These are phyloP conservation scores for Drosophila lacicola DNA, from an alignment of 2,888 invertebrate genomes.

Conservation along the genomic window DNA sequence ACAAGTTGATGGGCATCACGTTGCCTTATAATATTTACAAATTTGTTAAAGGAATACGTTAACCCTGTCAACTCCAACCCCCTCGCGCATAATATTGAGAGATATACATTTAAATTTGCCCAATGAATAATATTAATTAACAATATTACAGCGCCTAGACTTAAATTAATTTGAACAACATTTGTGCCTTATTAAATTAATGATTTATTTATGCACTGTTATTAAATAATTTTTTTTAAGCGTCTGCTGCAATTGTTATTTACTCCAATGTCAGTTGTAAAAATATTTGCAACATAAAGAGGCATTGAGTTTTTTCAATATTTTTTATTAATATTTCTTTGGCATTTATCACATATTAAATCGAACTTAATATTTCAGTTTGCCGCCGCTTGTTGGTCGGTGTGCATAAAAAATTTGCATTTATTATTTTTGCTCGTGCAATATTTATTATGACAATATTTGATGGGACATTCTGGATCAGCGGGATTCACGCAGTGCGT, in stretches of 20 bases:
- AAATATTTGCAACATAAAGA: conserved; percentile 6
- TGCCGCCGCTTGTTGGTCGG: conserved; percentile 4
- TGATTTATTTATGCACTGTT: conserved; percentile 11
- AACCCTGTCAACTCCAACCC: no score
- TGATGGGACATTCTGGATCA: conserved; percentile 33
- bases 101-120: neutral
- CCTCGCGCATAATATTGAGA: no score
- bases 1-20: no score
- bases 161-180: conserved; percentile 9
- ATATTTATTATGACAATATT: conserved; percentile 76
- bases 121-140: conserved; percentile 1
- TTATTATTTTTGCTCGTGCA: conserved; percentile 47
- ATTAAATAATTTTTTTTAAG: neutral
- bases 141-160: conserved; percentile 7
- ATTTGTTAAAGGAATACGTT: neutral
- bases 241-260: conserved; percentile 13
- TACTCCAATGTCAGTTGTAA: conserved; percentile 12
- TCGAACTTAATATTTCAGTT: conserved; percentile 65
- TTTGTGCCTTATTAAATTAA: conserved; percentile 21
- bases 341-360: conserved; percentile 49
- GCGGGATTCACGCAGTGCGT: conserved; percentile 17
- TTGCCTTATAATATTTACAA: neutral
- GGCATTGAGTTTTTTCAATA: conserved; percentile 15
- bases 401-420: conserved; percentile 38
- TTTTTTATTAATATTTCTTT: conserved; percentile 40